Base-by-base conservation (phyloP, 2,797 vertebrate species). In the Eulemur coronatus region DNA sequence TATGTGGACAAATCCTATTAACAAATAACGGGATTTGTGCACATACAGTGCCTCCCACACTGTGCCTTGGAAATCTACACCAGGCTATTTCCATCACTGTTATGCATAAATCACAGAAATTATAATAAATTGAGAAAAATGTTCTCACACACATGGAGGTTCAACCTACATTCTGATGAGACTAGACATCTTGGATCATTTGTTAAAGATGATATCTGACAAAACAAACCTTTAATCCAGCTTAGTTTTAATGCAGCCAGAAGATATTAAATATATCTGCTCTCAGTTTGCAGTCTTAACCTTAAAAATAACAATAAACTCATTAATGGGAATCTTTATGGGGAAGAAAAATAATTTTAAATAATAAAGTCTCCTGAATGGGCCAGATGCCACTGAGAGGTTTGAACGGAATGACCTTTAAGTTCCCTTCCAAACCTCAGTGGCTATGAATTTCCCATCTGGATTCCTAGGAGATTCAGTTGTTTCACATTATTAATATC, bases 21-120 rank as follows among this genome's bases (percentile, higher is more conserved):
- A 89, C 96, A 97, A 97, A 97, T 97, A 97, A 96, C 73, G 35
- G 95, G 96, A 97, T 97, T 97, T 98, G 86, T 97, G 69, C 94
- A 95, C 89, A 85, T 57, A 75, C 84, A 80, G 43, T 5, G 30
- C 97, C 93, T 98, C 98, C 97, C 46, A 96, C 97, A 93, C 95
- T 93, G 94, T 5, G 84, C 93, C 97, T 98, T 95, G 95, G 95
- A 97, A 97, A 93, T 95, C 80, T 91, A 91, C 95, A 96, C 93
- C 96, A 78, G 76, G 95, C 96, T 97, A 94, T 90, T 97, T 93
- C 90, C 95, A 61, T 88, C 0, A 0, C 88, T 96, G 96, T 92
- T 98, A 70, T 97, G 96, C 98, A 97, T 97, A 96, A 98, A 97
- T 96, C 88, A 88, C 95, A 88, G 88, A 94, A 97, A 98, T 98